phyloP scores from a whole-genome alignment of 1,140 invertebrate genomes.

The Brachionus koreanus region DNA sequence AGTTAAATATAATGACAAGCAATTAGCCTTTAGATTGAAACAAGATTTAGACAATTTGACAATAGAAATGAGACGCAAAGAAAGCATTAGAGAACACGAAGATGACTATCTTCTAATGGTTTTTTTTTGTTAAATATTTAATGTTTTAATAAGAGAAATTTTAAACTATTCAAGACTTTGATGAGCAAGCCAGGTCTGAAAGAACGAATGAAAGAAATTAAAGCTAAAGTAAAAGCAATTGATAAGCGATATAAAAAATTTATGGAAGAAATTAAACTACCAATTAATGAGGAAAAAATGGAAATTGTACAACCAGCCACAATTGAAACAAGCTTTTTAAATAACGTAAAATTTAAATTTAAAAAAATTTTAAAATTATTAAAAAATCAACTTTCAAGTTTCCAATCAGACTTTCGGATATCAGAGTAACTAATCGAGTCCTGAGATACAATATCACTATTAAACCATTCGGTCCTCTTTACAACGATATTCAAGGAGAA shows the following conservation, averaged over 20 bases:
- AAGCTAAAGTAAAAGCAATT: constrained; percentile 20
- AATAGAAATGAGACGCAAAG: constrained; percentile 21
- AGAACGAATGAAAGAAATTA: constrained; percentile 42
- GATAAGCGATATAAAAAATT: constrained; percentile 2
- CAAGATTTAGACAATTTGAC: constrained; percentile 41
- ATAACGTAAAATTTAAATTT: constrained; percentile 9
- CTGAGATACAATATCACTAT: constrained; percentile 55
- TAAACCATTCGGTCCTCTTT: constrained; percentile 51
- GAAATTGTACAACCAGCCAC: constrained; percentile 18
- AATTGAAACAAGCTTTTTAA: neutral
- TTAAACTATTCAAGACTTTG: constrained; percentile 1
- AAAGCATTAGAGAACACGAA: constrained; percentile 7
- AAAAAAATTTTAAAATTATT: neutral
- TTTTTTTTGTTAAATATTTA: neutral
- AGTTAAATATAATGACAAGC: neutral
- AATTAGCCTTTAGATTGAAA: neutral
- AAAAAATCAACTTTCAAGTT: constrained; percentile 47
- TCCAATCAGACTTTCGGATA: constrained; percentile 54
- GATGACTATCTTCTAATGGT: constrained; percentile 20
- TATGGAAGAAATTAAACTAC: constrained; percentile 23
- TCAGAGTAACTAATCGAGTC: constrained; percentile 55
- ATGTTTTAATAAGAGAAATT: neutral
- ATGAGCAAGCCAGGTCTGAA: neutral
- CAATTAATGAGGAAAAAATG: neutral
- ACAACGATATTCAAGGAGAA: constrained; percentile 56